Percentiles rank a stretch among this genome's conserved stretches.
phyloP scores from a whole-genome alignment of 2,888 invertebrate genomes.

The Tipula vernalis region DNA sequence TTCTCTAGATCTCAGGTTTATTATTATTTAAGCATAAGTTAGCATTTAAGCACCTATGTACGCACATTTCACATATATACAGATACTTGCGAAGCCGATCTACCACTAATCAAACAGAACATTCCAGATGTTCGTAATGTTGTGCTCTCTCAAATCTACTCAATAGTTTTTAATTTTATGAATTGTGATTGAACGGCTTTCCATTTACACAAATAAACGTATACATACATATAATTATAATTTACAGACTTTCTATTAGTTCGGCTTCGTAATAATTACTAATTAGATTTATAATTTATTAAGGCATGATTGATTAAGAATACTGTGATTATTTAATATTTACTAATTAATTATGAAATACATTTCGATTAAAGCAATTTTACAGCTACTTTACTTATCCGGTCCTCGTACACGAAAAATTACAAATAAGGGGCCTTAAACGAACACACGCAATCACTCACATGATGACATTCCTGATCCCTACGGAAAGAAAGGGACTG shows the following conservation, averaged over 20 bases:
- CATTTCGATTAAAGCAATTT: not conserved
- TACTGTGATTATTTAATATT: not conserved
- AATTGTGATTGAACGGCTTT: not conserved
- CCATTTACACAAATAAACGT: not conserved
- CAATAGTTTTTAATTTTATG: not conserved
- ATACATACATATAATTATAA: not conserved
- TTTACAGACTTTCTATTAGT: not conserved
- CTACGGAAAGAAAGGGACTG: not conserved
- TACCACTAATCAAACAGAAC: not conserved
- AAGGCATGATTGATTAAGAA: conserved; percentile 4
- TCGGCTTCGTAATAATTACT: not conserved
- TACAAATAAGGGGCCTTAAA: not conserved
- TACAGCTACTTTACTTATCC: not conserved
- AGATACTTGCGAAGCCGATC: not conserved
- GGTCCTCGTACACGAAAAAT: not conserved
- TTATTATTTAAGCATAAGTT: not conserved
- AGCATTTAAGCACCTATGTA: not conserved
- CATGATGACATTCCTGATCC: not conserved
- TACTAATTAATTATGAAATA: not conserved
- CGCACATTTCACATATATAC: not conserved
- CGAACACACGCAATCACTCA: not conserved
- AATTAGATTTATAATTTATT: not conserved
- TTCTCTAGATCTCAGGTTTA: conserved; percentile 4
- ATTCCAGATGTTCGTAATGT: not conserved
- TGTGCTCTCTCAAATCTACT: not conserved